phyloP scores from a whole-genome alignment of 2,113 vertebrate genomes.

The Suncus etruscus region DNA sequence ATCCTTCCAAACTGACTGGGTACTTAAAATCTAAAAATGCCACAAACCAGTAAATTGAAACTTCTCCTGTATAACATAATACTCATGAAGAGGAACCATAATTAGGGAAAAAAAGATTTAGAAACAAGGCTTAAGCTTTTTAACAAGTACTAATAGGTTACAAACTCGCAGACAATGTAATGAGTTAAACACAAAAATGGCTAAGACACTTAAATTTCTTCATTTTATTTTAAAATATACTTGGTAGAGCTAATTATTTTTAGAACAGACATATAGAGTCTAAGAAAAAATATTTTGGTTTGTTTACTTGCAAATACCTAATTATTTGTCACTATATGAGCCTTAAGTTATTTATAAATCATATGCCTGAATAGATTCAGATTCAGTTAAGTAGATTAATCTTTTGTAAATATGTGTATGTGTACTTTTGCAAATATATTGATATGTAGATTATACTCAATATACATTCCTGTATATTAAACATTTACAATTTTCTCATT shows the following conservation, averaged over 20 bases:
- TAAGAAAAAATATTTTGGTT: not conserved
- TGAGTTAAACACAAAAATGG: not conserved
- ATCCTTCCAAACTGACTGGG: constrained; percentile 61
- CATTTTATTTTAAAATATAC: not conserved
- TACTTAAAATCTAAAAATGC: constrained; percentile 65
- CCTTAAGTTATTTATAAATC: not conserved
- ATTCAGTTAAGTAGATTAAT: not conserved
- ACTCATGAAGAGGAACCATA: constrained; percentile 46
- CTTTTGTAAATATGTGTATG: not conserved
- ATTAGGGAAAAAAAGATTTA: constrained; percentile 59
- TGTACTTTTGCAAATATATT: too few relatives aligned
- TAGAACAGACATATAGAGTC: not conserved
- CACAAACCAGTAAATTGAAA: constrained; percentile 72
- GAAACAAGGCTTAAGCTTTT: constrained; percentile 43
- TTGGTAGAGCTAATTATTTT: constrained; percentile 4
- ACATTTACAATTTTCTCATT: not conserved
- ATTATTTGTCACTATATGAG: not conserved
- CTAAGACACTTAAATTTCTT: not conserved
- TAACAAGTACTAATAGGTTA: constrained; percentile 38
- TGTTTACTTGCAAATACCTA: not conserved
- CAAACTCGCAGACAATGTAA: not conserved
- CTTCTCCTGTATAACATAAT: constrained; percentile 56
- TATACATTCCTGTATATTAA: not conserved
- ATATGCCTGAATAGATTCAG: not conserved
- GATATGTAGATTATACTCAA: not conserved